Conservation (phyloP, 1,140 invertebrate genomes). For the Drosophila nigromelanica region DNA sequence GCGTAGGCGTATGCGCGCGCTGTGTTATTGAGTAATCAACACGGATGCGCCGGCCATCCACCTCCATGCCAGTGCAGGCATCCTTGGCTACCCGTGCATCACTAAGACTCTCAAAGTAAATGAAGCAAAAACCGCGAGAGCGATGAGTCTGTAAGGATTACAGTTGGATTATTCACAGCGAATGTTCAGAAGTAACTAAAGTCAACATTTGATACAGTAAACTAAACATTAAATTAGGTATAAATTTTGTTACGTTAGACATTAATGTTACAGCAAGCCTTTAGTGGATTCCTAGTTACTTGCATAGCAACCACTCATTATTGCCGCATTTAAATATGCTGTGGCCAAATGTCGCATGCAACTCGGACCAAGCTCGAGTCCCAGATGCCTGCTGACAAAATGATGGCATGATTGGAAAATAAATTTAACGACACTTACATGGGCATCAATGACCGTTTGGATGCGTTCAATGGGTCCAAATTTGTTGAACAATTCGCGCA, state of each 20-base stretch:
- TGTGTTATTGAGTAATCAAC: constrained; percentile 99
- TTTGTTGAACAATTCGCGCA: constrained; percentile 96
- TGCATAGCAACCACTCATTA: constrained; percentile 56
- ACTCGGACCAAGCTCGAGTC: not conserved
- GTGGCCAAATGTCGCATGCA: constrained; percentile 43
- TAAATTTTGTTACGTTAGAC: too few relatives aligned
- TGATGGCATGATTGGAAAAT: not conserved
- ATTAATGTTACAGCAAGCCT: constrained; percentile 67
- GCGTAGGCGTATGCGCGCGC: constrained; percentile 97
- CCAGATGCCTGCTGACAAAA: constrained; percentile 5
- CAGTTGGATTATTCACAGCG: not conserved
- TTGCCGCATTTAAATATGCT: constrained; percentile 51
- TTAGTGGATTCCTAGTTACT: constrained; percentile 54
- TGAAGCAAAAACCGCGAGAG: constrained; percentile 98
- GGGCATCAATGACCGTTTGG: constrained; percentile 97
- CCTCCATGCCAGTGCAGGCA: constrained; percentile 95
- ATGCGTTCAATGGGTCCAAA: constrained; percentile 96
- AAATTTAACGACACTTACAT: constrained; percentile 86
- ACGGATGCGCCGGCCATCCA: constrained; percentile 96
- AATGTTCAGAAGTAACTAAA: too few relatives aligned
- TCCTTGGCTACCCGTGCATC: constrained; percentile 98
- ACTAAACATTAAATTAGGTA: too few relatives aligned
- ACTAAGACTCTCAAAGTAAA: constrained; percentile 95
- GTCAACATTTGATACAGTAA: too few relatives aligned
- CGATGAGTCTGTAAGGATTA: constrained; percentile 89